phyloP scores from a whole-genome alignment of 2,888 invertebrate species.

The Diploptera punctata region DNA sequence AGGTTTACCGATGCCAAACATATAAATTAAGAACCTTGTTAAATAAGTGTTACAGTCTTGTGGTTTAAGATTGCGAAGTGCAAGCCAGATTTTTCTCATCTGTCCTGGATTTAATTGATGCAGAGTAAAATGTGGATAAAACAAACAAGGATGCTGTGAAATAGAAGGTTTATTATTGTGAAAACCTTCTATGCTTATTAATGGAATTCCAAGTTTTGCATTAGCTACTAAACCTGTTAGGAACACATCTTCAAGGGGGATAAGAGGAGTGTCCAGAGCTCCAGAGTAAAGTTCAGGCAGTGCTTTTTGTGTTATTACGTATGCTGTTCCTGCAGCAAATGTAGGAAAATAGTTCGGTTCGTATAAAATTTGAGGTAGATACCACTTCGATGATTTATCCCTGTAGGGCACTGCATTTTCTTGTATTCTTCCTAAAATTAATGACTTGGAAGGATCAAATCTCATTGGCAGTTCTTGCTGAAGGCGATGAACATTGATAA shows the following conservation, averaged over 20 bases:
- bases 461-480: not conserved
- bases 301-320: not conserved
- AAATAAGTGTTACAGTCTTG: not conserved
- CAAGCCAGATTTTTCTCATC: not conserved
- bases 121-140: not conserved
- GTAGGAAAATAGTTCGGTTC: not conserved
- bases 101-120: not conserved
- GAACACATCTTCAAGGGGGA: conserved; percentile 3
- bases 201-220: not conserved
- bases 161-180: not conserved
- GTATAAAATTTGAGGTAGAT: not conserved
- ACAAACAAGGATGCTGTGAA: not conserved
- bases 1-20: not conserved
- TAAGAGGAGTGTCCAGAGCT: not conserved
- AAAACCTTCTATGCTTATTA: not conserved
- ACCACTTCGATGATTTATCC: conserved; percentile 1
- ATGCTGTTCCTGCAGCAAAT: not conserved
- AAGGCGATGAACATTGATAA: conserved; percentile 1
- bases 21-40: not conserved
- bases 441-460: not conserved
- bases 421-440: not conserved
- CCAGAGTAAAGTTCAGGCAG: not conserved
- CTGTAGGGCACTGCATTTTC: not conserved
- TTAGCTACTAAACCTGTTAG: not conserved
- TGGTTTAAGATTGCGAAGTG: not conserved